Base-by-base conservation (phyloP, 1,140 invertebrate species). In the Zaprionus tsacasi region DNA sequence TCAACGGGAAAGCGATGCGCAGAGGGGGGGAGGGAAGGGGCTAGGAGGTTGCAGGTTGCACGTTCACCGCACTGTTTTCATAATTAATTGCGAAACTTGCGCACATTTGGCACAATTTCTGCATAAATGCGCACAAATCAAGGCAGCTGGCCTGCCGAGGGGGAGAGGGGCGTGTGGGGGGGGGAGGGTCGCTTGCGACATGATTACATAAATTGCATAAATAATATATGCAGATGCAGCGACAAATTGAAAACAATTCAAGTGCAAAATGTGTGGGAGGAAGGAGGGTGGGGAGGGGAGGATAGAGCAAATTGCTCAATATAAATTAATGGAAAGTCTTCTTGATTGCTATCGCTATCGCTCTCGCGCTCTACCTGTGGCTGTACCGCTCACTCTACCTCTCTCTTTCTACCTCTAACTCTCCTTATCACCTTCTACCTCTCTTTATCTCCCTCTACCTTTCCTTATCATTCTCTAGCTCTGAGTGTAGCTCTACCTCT, bases 1-100 rank as follows among this genome's bases (percentile, higher is more conserved):
- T 50, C 10, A 25, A 50, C 17, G 1, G 15, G 45, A 5, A 7
- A 21, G 21, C 21, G 2, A 21, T 21, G 21, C 1, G 21, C 2
- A 2, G 21, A 2, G 21, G 21, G 21, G 21, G 5, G 5, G 2
- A 17, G 45, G 15, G 15, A 21, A 6, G 27, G 27, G 27, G 3
- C 3, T 30, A 3, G 0, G 27, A 30, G 27, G 4, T 79, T 69
- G 68, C 71, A 21, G 21, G 82, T 74, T 45, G 40, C 40, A 43
- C n/a, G 40, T 68, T 61, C 36, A 45, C 50, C 21, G 54, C 27
- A 66, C 27, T 69, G 55, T 68, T 77, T 72, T 70, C 76, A 80
- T 88, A 87, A 87, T 82, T 87, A 88, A 82, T 88, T 77, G 56
- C 60, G 71, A 73, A 67, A 57, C 74, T 78, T 56, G 75, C 25